Conservation (phyloP, 2,888 invertebrate genomes). For the Stenichneumon culpator region DNA sequence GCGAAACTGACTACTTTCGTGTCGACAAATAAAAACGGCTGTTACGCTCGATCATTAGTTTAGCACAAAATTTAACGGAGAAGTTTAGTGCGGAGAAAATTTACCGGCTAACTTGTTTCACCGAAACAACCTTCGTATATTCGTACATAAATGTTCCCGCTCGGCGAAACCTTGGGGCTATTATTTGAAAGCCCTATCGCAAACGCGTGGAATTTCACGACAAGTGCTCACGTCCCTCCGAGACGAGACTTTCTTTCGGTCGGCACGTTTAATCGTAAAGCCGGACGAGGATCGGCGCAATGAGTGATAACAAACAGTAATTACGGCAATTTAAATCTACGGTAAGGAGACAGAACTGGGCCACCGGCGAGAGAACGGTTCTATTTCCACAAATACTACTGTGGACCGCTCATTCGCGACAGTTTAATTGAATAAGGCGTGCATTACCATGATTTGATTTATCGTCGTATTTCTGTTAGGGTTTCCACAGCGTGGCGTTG, state of each 20-base stretch:
- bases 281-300: slow-evolving; percentile 73
- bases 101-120: background rate
- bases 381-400: background rate
- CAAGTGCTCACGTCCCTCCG: slow-evolving; percentile 15
- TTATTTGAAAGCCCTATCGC: slow-evolving; percentile 13
- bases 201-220: slow-evolving; percentile 1
- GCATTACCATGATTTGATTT: background rate
- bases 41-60: no score
- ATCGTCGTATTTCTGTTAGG: background rate
- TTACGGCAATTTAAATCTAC: slow-evolving; percentile 69
- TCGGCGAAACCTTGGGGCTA: background rate
- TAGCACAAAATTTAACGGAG: no score
- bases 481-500: background rate
- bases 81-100: background rate
- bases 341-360: slow-evolving; percentile 66
- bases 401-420: background rate
- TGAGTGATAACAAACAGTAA: slow-evolving; percentile 77
- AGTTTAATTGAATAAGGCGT: background rate
- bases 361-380: slow-evolving; percentile 16
- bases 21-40: no score
- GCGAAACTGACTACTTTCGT: no score
- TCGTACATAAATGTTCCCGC: background rate
- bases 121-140: background rate
- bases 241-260: slow-evolving; percentile 67
- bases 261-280: slow-evolving; percentile 70